phyloP scores from a whole-genome alignment of 2,113 vertebrate species.

The Cercocebus atys region DNA sequence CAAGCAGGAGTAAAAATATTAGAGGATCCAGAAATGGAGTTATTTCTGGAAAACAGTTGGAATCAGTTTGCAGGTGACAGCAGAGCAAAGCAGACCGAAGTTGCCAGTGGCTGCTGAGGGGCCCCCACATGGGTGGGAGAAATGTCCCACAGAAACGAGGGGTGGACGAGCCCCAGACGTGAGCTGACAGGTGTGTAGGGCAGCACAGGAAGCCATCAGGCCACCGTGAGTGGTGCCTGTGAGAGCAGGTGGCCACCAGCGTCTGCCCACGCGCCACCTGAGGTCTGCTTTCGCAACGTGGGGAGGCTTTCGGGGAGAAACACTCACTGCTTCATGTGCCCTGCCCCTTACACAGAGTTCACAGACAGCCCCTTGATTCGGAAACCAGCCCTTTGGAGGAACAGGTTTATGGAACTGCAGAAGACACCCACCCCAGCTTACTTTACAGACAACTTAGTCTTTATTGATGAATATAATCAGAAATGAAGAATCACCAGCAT shows the following conservation, averaged over 20 bases:
- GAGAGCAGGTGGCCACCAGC: too few relatives aligned
- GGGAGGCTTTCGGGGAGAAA: neutral
- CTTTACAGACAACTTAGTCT: neutral
- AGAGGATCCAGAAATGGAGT: neutral
- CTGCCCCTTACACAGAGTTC: neutral
- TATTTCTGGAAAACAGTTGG: neutral
- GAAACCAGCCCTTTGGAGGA: neutral
- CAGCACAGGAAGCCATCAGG: too few relatives aligned
- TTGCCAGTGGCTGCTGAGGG: too few relatives aligned
- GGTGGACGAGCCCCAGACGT: too few relatives aligned
- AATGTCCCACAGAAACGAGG: too few relatives aligned
- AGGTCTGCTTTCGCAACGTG: neutral
- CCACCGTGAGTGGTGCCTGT: too few relatives aligned
- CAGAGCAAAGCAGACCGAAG: neutral
- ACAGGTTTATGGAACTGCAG: too few relatives aligned
- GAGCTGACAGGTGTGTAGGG: too few relatives aligned
- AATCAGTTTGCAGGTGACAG: neutral
- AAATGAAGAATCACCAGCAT: neutral
- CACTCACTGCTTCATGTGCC: neutral
- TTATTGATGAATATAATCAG: fast-evolving
- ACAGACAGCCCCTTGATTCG: too few relatives aligned
- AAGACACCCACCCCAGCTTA: fast-evolving
- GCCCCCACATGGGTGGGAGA: too few relatives aligned
- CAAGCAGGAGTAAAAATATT: fast-evolving
- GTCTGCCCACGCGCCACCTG: too few relatives aligned